These are phyloP conservation scores for Pyrochroa serraticornis DNA, from an alignment of 2,888 invertebrate species.

Conservation along the genomic window DNA sequence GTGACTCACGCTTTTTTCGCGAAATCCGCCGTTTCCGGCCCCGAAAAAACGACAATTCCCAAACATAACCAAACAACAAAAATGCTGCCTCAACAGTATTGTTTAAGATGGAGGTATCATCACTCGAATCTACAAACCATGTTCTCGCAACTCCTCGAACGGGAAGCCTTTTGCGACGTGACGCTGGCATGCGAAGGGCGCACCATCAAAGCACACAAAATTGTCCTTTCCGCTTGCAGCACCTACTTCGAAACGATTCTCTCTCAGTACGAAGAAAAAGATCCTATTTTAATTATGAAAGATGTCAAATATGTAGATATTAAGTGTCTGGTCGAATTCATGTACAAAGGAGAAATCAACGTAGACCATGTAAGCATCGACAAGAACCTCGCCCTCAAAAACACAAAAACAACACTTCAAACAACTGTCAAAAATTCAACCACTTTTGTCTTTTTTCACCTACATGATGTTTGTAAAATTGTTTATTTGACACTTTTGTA, in stretches of 20 bases:
- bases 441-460: too few relatives aligned
- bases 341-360: conserved; percentile 96
- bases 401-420: too few relatives aligned
- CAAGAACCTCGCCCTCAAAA: too few relatives aligned
- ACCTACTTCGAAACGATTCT: conserved; percentile 89
- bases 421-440: too few relatives aligned
- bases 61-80: conserved; percentile 40
- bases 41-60: conserved; percentile 27
- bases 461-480: too few relatives aligned
- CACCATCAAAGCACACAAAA: conserved; percentile 79
- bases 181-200: conserved; percentile 87
- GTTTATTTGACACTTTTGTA: too few relatives aligned
- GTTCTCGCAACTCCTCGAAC: conserved; percentile 84
- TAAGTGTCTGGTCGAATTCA: conserved; percentile 88
- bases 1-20: conserved; percentile 46
- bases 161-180: conserved; percentile 90
- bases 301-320: conserved; percentile 91
- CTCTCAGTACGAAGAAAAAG: conserved; percentile 79
- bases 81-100: conserved; percentile 89
- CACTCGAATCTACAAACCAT: conserved; percentile 88
- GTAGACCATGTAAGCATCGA: conserved; percentile 82
- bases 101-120: conserved; percentile 91
- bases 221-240: conserved; percentile 90
- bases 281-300: conserved; percentile 85
- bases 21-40: conserved; percentile 15